These are phyloP conservation scores for Hetaerina titia DNA, from an alignment of 2,888 invertebrate species.

Conservation along the genomic window DNA sequence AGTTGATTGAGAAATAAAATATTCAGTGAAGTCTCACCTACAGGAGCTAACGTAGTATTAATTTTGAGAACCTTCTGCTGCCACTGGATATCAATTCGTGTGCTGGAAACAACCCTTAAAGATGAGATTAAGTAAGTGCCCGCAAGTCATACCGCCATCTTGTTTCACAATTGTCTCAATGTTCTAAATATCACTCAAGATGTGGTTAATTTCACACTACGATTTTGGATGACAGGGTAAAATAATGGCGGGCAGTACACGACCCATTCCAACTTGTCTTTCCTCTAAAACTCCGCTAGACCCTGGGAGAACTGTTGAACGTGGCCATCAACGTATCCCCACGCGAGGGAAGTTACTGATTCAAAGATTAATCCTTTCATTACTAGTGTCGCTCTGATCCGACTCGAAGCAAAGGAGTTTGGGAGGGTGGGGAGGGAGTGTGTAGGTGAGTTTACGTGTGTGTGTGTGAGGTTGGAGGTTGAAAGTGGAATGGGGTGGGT, in stretches of 20 bases:
- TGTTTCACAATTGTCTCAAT: too few species aligned
- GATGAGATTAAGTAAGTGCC: too few species aligned
- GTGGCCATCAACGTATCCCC: neutral
- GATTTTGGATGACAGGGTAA: neutral
- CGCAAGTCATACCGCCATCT: too few species aligned
- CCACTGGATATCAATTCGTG: too few species aligned
- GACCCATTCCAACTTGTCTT: neutral
- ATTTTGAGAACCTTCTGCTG: too few species aligned
- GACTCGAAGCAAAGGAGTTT: neutral
- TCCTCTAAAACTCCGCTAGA: neutral
- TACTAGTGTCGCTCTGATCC: slow-evolving; percentile 33
- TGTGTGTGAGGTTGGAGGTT: neutral
- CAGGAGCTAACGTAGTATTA: too few species aligned
- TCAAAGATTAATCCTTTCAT: slow-evolving; percentile 60
- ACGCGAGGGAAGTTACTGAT: slow-evolving; percentile 44
- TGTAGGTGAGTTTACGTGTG: neutral
- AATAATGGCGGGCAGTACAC: neutral
- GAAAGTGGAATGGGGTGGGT: neutral
- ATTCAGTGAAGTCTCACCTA: too few species aligned
- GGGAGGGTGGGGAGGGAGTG: neutral
- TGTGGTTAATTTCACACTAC: neutral
- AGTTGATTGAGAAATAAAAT: too few species aligned
- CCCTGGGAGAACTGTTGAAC: neutral
- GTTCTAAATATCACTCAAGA: neutral
- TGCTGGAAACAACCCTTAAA: too few species aligned